Evolutionary conservation across 2,113 vertebrate genomes (phyloP).

Genomic region (Herpailurus yagouaroundi): DNA sequence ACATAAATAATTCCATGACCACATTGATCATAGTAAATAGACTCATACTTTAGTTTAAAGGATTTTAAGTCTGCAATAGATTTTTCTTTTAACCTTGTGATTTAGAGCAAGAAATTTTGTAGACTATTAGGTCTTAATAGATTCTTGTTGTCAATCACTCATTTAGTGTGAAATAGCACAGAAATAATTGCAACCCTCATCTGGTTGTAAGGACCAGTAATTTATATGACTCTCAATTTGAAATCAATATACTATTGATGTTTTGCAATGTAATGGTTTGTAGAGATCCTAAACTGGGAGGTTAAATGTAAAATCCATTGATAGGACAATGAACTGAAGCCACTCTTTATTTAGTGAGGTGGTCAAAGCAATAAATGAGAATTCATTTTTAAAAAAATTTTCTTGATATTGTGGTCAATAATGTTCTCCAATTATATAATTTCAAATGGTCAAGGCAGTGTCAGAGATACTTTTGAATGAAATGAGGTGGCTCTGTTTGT

Average conservation of each 20-base stretch:
- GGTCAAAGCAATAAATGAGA: conserved; percentile 33
- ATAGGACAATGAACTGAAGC: background rate
- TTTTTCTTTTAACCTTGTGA: conserved; percentile 48
- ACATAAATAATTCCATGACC: background rate
- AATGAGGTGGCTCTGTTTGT: background rate
- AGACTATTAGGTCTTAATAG: conserved; percentile 20
- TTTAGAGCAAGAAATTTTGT: conserved; percentile 40
- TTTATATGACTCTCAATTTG: conserved; percentile 61
- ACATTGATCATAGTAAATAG: background rate
- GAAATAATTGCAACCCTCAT: conserved; percentile 54
- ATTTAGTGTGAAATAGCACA: conserved; percentile 52
- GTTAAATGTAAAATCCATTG: conserved; percentile 48
- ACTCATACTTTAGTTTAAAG: background rate
- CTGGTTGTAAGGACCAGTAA: background rate
- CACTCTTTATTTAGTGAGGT: conserved; percentile 44
- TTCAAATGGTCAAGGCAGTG: background rate
- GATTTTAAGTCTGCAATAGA: conserved; percentile 29
- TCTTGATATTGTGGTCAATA: conserved; percentile 10
- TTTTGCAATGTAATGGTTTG: conserved; percentile 50
- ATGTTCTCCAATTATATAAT: conserved; percentile 16
- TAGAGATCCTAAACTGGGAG: conserved; percentile 27
- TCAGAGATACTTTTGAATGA: background rate
- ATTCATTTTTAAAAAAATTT: background rate
- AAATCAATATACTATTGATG: conserved; percentile 69
- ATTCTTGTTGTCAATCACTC: background rate